These are phyloP conservation scores for Plusia festucae DNA, from an alignment of 2,888 invertebrate genomes.

Conservation along the genomic window DNA sequence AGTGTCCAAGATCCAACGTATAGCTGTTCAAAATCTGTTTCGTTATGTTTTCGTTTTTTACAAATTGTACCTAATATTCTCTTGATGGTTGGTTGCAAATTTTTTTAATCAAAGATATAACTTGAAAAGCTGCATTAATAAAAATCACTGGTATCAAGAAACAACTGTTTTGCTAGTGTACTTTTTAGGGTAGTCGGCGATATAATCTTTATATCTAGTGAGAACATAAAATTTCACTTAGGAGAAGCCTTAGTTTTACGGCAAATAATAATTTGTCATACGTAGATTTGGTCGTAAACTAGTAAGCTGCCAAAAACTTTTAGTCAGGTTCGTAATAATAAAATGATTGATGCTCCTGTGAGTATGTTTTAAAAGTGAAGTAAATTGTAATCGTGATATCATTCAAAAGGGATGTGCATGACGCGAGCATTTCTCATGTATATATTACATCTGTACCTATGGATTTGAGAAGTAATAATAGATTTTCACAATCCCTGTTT, in stretches of 20 bases:
- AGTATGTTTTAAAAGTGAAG: conserved; percentile 20
- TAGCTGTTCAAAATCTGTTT: neutral
- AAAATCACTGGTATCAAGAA: neutral
- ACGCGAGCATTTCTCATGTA: conserved; percentile 23
- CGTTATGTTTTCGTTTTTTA: neutral
- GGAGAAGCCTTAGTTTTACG: neutral
- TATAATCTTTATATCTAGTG: too few relatives aligned
- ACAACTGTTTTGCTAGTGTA: neutral
- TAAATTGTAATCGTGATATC: conserved; percentile 23
- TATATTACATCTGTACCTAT: conserved; percentile 14
- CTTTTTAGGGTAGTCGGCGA: neutral
- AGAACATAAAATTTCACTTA: neutral
- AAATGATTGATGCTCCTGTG: neutral
- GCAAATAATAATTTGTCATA: neutral
- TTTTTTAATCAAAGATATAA: neutral
- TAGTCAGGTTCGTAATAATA: neutral
- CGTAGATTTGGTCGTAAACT: neutral
- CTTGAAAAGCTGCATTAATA: neutral
- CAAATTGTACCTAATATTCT: too few relatives aligned
- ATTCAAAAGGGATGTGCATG: conserved; percentile 22
- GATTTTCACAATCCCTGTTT: neutral
- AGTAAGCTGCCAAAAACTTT: neutral
- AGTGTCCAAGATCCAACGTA: neutral
- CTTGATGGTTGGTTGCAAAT: too few relatives aligned
- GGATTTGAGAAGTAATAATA: neutral